phyloP scores from a whole-genome alignment of 2,888 invertebrate genomes.

The Adelphocoris suturalis region DNA sequence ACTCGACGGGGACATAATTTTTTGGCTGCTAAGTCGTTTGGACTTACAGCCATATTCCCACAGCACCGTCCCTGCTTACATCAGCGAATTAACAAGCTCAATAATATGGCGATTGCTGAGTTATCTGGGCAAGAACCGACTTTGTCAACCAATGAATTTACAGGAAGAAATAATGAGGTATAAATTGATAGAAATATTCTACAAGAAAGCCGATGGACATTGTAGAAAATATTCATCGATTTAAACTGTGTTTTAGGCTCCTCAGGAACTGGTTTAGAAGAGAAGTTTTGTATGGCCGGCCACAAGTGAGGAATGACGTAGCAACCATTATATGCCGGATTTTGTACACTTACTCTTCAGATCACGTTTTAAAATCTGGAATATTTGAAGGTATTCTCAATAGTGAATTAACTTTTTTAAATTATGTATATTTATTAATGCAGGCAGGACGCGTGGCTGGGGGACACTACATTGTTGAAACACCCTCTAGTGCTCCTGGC shows the following conservation, averaged over 20 bases:
- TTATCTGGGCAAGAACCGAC: conserved; percentile 53
- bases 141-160: conserved; percentile 13
- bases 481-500: not conserved
- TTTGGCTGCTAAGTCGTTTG: conserved; percentile 62
- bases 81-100: conserved; percentile 60
- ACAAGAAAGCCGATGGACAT: not conserved
- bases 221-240: not conserved
- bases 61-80: conserved; percentile 5
- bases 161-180: conserved; percentile 65
- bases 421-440: too few species aligned
- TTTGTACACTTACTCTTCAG: conserved; percentile 40
- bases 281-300: conserved; percentile 67
- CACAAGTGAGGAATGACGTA: conserved; percentile 65
- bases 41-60: not conserved
- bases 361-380: conserved; percentile 59
- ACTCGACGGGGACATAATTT: conserved; percentile 48
- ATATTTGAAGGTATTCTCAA: conserved; percentile 68
- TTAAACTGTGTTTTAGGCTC: conserved; percentile 42
- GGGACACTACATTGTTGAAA: too few species aligned
- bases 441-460: not conserved
- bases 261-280: conserved; percentile 72
- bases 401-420: not conserved
- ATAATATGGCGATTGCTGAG: conserved; percentile 64
- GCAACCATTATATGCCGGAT: conserved; percentile 67
- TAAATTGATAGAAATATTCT: not conserved